A percentile compares a stretch with the other conserved stretches of the same genome.
These are phyloP conservation scores for Atethmia centrago DNA, from an alignment of 2,888 invertebrate genomes.

Conservation along the genomic window DNA sequence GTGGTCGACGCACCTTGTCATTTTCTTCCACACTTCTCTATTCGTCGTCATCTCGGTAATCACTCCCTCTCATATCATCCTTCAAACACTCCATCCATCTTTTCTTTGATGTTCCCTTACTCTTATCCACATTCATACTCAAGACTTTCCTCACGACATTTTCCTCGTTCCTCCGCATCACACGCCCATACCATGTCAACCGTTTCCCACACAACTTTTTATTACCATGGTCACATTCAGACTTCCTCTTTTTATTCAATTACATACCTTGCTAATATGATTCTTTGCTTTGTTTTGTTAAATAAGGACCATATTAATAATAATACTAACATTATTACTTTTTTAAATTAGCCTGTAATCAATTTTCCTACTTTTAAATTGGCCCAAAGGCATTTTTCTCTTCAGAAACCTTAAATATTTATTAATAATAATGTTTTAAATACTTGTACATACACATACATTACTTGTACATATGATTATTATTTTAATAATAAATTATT, in stretches of 20 bases:
- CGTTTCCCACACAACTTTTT: background rate
- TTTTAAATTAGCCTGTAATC: too few relatives aligned
- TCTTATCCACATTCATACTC: background rate
- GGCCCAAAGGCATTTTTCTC: background rate
- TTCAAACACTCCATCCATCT: background rate
- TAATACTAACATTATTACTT: too few relatives aligned
- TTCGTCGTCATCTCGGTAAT: background rate
- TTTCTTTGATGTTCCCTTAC: too few relatives aligned
- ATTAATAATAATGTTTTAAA: too few relatives aligned
- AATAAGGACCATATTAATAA: too few relatives aligned
- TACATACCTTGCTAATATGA: too few relatives aligned
- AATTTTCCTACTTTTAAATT: background rate
- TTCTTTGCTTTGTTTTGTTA: too few relatives aligned
- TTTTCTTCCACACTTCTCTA: background rate
- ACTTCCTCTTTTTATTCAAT: too few relatives aligned
- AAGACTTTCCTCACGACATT: background rate
- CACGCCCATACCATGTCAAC: too few relatives aligned
- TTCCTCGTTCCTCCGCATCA: background rate
- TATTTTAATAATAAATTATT: background rate
- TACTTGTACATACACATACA: too few relatives aligned
- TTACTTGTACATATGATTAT: too few relatives aligned
- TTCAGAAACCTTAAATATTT: background rate
- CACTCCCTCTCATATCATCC: background rate
- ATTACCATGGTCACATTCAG: background rate
- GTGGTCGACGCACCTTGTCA: accelerated